Conservation (phyloP, 2,888 invertebrate species). For the Lithophane leautieri region DNA sequence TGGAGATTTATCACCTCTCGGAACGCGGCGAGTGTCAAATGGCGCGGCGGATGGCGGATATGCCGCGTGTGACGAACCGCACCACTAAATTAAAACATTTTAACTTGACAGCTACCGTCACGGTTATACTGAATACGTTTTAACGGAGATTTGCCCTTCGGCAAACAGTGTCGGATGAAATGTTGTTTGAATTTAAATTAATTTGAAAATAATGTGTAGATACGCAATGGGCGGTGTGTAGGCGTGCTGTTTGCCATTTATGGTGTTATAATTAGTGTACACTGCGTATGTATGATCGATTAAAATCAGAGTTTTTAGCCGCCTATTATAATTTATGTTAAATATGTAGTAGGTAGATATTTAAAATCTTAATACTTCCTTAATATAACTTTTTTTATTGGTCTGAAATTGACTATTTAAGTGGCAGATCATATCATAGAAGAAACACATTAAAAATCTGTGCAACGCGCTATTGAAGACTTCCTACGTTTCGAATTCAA, state of each 20-base stretch:
- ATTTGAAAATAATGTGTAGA: constrained; percentile 60
- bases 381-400: neutral
- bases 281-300: constrained; percentile 43
- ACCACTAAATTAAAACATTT: constrained; percentile 89
- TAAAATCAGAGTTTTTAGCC: constrained; percentile 32
- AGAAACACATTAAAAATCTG: neutral
- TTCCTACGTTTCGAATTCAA: neutral
- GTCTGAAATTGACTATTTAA: neutral
- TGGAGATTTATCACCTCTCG: constrained; percentile 85
- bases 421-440: neutral
- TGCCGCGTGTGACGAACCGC: constrained; percentile 81
- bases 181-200: constrained; percentile 59
- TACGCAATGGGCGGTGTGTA: constrained; percentile 57
- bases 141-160: constrained; percentile 77
- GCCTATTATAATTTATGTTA: constrained; percentile 26
- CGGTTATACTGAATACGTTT: constrained; percentile 78
- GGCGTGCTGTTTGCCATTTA: constrained; percentile 54
- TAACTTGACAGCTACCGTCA: constrained; percentile 86
- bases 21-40: constrained; percentile 84
- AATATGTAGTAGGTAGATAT: constrained; percentile 8
- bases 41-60: constrained; percentile 78
- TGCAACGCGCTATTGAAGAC: neutral
- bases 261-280: constrained; percentile 54
- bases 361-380: constrained; percentile 1
- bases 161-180: constrained; percentile 68